Evolutionary conservation across 2,797 vertebrate species (phyloP).

Genomic region (Acanthiza pusilla): DNA sequence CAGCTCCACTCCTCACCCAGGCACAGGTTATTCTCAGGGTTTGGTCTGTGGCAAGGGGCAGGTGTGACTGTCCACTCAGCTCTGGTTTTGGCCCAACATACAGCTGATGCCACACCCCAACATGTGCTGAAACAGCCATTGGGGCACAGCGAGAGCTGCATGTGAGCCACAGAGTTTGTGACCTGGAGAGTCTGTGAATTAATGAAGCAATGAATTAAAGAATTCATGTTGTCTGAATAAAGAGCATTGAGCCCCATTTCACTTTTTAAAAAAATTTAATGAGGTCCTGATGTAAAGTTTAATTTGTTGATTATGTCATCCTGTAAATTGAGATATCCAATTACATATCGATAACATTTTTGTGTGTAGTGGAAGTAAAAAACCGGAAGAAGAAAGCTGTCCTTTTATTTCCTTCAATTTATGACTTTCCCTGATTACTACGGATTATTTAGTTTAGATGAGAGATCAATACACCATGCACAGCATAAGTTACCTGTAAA

Average conservation of each 20-base stretch:
- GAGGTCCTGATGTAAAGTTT: background rate
- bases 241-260: background rate
- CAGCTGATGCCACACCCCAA: background rate
- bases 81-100: background rate
- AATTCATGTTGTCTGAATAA: background rate
- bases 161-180: background rate
- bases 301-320: background rate
- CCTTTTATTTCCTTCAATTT: background rate
- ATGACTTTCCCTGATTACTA: background rate
- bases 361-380: background rate
- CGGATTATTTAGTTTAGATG: background rate
- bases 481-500: background rate
- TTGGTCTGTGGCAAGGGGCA: background rate
- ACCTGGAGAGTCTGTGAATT: background rate
- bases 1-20: accelerated
- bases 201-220: background rate
- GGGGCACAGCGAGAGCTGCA: background rate
- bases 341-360: background rate
- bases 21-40: background rate
- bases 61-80: background rate
- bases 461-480: background rate
- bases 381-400: background rate
- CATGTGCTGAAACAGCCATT: background rate
- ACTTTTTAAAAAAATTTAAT: too few relatives aligned
- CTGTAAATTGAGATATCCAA: background rate